Base-by-base conservation (phyloP, 2,797 vertebrate genomes). In the Sebastes diploproa region DNA sequence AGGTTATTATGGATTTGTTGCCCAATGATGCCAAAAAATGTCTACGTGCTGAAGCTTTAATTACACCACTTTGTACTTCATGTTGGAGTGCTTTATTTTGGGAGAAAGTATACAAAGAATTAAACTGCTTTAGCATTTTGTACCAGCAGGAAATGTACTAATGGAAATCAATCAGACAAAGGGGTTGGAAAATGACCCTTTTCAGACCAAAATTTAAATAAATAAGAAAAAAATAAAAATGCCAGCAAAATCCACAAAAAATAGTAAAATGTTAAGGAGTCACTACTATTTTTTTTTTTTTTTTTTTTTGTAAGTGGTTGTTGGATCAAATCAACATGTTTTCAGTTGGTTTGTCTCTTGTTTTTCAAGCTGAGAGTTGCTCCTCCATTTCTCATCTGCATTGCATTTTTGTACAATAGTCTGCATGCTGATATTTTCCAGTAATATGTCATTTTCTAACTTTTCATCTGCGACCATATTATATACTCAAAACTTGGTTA, bases 81-180 rank as follows among this genome's bases (percentile, higher is more conserved):
- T 54, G 18, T n/a, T 38, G 13, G n/a, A 7, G 11, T 55, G 55
- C 7, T 12, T 32, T 75, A 14, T 30, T 65, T 59, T 54, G 18
- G 13, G 13, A 38, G 29, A 20, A 38, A 38, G 22, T 63, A 22
- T 36, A 36, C 29, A 58, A 50, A 50, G 0, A 52, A 16, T 32
- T n/a, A 14, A 32, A 46, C 25, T 59, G 18, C 16, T 73, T 52
- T 10, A 16, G 23, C 2, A n/a, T 30, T 76, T 32, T 73, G 13
- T 67, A 68, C 14, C 5, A 64, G 38, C 5, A 32, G 30, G 16
- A 55, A 38, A 61, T 77, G 42, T 67, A 55, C 13, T 58, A 60
- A 71, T 72, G 11, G 42, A 46, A 10, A 60, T 59, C 50, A 58
- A 64, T 62, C n/a, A 22, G 23, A 56, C 61, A 46, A 12, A 30